Evolutionary conservation across 2,888 invertebrate species (phyloP).

Genomic region (Eupithecia centaureata): DNA sequence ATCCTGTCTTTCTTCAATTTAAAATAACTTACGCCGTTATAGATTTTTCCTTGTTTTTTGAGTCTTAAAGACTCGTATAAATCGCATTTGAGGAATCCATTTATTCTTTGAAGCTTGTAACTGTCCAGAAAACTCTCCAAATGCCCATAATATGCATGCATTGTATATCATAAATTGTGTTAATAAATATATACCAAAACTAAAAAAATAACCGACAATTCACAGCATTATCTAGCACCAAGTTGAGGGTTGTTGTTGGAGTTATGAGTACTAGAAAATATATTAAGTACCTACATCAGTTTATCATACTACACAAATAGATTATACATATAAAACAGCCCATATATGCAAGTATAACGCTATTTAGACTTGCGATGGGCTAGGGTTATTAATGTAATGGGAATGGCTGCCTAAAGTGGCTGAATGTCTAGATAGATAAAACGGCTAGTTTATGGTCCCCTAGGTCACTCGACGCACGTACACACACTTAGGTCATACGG

Average conservation of each 20-base stretch:
- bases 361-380: neutral
- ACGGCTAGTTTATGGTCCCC: constrained; percentile 5
- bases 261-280: no score
- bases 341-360: no score
- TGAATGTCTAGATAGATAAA: constrained; percentile 7
- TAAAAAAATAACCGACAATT: no score
- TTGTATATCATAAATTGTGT: neutral
- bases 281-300: no score
- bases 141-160: no score
- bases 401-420: constrained; percentile 6
- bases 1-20: neutral
- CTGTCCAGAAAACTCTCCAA: neutral
- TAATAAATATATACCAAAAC: no score
- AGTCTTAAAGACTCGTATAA: no score
- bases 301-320: no score
- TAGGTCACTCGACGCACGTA: constrained; percentile 5
- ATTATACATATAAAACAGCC: no score
- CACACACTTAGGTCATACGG: constrained; percentile 5
- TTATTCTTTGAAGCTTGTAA: neutral
- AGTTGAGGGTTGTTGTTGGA: no score
- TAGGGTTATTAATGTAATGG: neutral
- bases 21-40: neutral
- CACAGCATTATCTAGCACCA: no score
- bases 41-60: neutral
- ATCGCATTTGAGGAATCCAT: neutral